phyloP scores from a whole-genome alignment of 2,888 invertebrate species.

The Crematogaster levior region DNA sequence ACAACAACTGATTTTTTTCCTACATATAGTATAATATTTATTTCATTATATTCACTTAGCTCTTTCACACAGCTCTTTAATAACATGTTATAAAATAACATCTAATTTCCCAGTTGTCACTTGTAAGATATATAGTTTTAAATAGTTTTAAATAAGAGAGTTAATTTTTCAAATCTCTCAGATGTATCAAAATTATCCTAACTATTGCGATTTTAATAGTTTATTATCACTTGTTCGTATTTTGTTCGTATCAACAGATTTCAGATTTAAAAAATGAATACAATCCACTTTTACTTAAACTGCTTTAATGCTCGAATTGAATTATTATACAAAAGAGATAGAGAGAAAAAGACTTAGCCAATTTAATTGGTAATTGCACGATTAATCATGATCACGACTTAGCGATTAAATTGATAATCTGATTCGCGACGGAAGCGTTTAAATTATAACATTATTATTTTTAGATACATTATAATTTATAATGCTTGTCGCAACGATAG shows the following conservation, averaged over 20 bases:
- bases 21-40: neutral
- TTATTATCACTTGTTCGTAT: neutral
- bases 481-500: slow-evolving; percentile 16
- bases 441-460: slow-evolving; percentile 30
- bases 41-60: neutral
- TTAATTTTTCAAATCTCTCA: neutral
- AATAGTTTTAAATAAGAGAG: too few species aligned
- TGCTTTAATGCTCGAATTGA: neutral
- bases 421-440: neutral
- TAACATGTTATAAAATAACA: neutral
- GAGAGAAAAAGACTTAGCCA: neutral
- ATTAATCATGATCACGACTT: slow-evolving; percentile 13
- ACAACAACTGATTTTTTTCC: neutral
- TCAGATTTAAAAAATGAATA: neutral
- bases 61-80: neutral
- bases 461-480: slow-evolving; percentile 26
- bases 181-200: neutral
- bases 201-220: neutral
- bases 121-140: neutral
- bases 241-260: neutral
- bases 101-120: neutral
- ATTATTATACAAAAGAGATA: neutral
- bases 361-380: slow-evolving; percentile 20
- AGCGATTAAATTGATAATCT: too few species aligned
- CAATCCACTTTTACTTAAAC: neutral